Percentiles rank a stretch among this genome's conserved stretches.
Conservation (phyloP, 23 tunicate species). For the Diplosoma virens region DNA sequence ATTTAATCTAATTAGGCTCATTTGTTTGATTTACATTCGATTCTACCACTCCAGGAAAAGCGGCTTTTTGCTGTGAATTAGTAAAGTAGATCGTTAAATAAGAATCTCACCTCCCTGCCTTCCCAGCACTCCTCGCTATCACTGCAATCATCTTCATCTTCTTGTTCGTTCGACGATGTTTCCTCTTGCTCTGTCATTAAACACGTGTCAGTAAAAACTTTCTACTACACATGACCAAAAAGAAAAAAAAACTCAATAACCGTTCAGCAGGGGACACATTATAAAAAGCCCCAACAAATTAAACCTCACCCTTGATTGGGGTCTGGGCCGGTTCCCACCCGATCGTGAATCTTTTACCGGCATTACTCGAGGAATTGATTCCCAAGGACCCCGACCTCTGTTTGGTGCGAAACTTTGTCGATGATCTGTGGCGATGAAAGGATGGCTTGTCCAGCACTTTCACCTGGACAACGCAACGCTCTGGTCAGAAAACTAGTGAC, state of each 20-base stretch:
- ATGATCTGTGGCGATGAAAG: slow-evolving; percentile 2
- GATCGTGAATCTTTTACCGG: slow-evolving; percentile 53
- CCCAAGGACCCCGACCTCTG: slow-evolving; percentile 1
- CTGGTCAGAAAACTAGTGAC: no score
- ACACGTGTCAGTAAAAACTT: neutral
- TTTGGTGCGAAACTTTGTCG: neutral
- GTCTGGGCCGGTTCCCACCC: slow-evolving; percentile 52
- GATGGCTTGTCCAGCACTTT: neutral
- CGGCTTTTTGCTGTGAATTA: no score
- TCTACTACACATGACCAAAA: no score
- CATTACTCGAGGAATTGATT: neutral
- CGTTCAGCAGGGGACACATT: neutral
- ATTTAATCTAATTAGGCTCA: no score
- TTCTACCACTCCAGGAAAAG: no score
- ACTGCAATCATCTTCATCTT: neutral
- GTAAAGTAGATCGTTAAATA: no score
- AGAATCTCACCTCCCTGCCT: slow-evolving; percentile 37
- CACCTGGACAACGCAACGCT: no score
- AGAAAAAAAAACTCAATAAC: no score
- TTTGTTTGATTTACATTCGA: no score
- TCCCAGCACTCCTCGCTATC: slow-evolving; percentile 40
- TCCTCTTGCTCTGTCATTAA: slow-evolving; percentile 26
- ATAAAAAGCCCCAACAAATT: neutral
- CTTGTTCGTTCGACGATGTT: slow-evolving; percentile 34
- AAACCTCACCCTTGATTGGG: slow-evolving; percentile 40